Evolutionary conservation across 2,113 vertebrate genomes (phyloP).

Genomic region (Marmota flaviventris): DNA sequence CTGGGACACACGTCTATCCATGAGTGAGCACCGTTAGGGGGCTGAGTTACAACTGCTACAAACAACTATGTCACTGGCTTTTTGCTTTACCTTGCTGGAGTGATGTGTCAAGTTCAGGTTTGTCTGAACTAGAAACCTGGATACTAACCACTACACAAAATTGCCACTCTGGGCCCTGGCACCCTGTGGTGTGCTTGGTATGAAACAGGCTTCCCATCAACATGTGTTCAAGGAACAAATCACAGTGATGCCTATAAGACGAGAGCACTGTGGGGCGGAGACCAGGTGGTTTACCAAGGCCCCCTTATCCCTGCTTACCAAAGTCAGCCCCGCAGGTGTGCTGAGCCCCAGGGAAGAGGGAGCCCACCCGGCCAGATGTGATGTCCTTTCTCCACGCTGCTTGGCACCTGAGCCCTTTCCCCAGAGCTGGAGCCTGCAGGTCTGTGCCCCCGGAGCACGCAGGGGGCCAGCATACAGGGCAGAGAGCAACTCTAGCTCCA

Average conservation of each 20-base stretch:
- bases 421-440: background rate
- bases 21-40: rapidly evolving
- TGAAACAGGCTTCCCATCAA: rapidly evolving
- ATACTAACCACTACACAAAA: background rate
- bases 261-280: rapidly evolving
- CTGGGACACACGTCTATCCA: rapidly evolving
- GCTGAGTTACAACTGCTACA: background rate
- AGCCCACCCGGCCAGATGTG: background rate
- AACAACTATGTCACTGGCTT: rapidly evolving
- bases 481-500: background rate
- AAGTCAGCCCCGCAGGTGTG: background rate
- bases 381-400: background rate
- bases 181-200: background rate
- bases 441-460: rapidly evolving
- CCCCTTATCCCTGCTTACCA: rapidly evolving
- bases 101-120: background rate
- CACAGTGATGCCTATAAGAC: rapidly evolving
- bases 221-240: background rate
- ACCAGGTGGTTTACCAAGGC: rapidly evolving
- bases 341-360: background rate
- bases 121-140: background rate
- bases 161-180: rapidly evolving
- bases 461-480: background rate
- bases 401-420: rapidly evolving
- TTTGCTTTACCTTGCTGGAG: background rate